Evolutionary conservation across 1,140 invertebrate species (phyloP).

Genomic region (Nebria ingens): DNA sequence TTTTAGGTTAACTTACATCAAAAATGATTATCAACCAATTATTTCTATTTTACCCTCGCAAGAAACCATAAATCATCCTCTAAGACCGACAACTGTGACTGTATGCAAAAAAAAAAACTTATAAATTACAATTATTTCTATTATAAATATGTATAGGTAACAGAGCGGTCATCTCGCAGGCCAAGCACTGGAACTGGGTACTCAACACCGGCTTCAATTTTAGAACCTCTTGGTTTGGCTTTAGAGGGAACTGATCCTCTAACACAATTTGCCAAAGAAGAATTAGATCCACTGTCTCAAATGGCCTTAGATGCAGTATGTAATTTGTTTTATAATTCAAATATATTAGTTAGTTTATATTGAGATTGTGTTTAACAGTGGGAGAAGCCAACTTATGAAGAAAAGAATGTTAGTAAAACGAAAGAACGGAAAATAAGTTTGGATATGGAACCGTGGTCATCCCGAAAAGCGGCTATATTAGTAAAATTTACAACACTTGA

Average conservation of each 20-base stretch:
- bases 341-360: slow-evolving; percentile 11
- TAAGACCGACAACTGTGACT: slow-evolving; percentile 43
- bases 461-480: slow-evolving; percentile 60
- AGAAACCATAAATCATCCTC: slow-evolving; percentile 39
- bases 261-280: slow-evolving; percentile 55
- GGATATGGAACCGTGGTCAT: slow-evolving; percentile 59
- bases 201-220: slow-evolving; percentile 37
- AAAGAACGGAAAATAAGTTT: slow-evolving; percentile 33
- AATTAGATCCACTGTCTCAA: slow-evolving; percentile 53
- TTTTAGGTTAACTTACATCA: background rate
- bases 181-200: slow-evolving; percentile 39
- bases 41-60: slow-evolving; percentile 14
- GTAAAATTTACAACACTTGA: slow-evolving; percentile 85
- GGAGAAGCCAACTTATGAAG: slow-evolving; percentile 15
- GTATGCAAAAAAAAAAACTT: too few relatives aligned
- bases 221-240: slow-evolving; percentile 48
- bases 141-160: slow-evolving; percentile 30
- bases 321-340: slow-evolving; percentile 14
- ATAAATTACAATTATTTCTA: slow-evolving; percentile 11
- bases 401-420: slow-evolving; percentile 37
- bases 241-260: slow-evolving; percentile 66
- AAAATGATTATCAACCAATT: slow-evolving; percentile 7
- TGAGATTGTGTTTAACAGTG: slow-evolving; percentile 15
- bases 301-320: slow-evolving; percentile 50
- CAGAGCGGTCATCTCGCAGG: slow-evolving; percentile 37